Percentiles rank a stretch among this genome's conserved stretches.
These are phyloP conservation scores for Dromas ardeola DNA, from an alignment of 2,113 vertebrate genomes.

Conservation along the genomic window DNA sequence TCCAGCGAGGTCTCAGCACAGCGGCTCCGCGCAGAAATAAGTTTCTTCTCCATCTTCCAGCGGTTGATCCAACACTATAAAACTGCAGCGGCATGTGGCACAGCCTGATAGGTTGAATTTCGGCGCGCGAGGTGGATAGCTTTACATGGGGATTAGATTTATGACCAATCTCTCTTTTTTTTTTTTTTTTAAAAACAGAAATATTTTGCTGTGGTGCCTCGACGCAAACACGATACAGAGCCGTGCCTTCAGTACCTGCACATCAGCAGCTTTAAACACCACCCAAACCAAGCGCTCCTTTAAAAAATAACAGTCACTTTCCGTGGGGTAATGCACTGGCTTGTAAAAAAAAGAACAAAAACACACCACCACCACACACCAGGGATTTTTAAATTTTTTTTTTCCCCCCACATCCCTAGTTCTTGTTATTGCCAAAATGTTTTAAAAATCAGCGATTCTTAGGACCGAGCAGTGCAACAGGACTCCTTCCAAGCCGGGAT, in stretches of 20 bases:
- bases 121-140: background rate
- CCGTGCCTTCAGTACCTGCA: background rate
- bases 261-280: background rate
- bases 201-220: background rate
- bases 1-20: no score
- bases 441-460: background rate
- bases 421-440: background rate
- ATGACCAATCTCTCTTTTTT: background rate
- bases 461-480: background rate
- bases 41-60: constrained; percentile 7
- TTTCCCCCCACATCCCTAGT: background rate
- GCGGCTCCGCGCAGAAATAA: background rate
- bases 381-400: background rate
- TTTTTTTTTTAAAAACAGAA: background rate
- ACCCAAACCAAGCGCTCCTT: background rate
- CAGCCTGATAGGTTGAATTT: background rate
- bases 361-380: background rate
- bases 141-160: constrained; percentile 13
- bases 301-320: background rate
- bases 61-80: background rate
- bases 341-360: background rate
- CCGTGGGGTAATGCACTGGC: background rate
- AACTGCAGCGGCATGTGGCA: constrained; percentile 19
- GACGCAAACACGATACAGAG: background rate
- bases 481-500: background rate